Evolutionary conservation across 2,888 invertebrate species (phyloP).

Genomic region (Belgica antarctica): DNA sequence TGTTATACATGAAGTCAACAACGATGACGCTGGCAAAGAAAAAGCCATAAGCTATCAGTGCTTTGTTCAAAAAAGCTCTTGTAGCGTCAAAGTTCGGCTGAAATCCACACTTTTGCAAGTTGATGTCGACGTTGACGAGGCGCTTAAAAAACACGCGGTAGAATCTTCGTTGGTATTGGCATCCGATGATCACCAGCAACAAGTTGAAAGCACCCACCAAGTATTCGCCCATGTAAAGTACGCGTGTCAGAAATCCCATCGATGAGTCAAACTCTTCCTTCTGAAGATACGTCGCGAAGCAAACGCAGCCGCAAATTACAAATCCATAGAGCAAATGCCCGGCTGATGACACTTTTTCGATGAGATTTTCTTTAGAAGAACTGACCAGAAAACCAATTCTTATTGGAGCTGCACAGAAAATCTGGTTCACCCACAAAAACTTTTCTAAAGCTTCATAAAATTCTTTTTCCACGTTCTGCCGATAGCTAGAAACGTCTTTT

Average conservation of each 20-base stretch:
- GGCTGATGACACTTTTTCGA: not conserved
- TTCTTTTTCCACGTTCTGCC: not conserved
- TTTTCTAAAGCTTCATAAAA: not conserved
- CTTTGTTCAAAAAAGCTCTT: slow-evolving; percentile 10
- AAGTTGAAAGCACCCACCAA: slow-evolving; percentile 36
- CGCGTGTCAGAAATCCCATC: slow-evolving; percentile 37
- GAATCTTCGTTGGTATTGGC: slow-evolving; percentile 24
- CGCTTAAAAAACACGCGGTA: slow-evolving; percentile 7
- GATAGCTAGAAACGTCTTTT: not conserved
- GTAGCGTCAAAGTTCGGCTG: not conserved
- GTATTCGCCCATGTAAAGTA: slow-evolving; percentile 39
- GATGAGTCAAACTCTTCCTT: slow-evolving; percentile 23
- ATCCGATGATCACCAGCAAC: slow-evolving; percentile 29
- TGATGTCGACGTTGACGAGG: slow-evolving; percentile 22
- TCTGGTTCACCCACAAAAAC: not conserved
- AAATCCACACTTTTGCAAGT: slow-evolving; percentile 14
- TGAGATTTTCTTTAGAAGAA: not conserved
- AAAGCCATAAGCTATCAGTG: slow-evolving; percentile 2
- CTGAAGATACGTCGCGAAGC: slow-evolving; percentile 32
- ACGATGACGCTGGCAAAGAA: slow-evolving; percentile 34
- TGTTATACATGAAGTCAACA: slow-evolving; percentile 35
- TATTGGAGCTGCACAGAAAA: not conserved
- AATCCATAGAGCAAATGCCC: not conserved
- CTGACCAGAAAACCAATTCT: not conserved
- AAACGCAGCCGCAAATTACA: not conserved